Conservation (phyloP, 2,797 vertebrate genomes). For the Scleropages formosus region DNA sequence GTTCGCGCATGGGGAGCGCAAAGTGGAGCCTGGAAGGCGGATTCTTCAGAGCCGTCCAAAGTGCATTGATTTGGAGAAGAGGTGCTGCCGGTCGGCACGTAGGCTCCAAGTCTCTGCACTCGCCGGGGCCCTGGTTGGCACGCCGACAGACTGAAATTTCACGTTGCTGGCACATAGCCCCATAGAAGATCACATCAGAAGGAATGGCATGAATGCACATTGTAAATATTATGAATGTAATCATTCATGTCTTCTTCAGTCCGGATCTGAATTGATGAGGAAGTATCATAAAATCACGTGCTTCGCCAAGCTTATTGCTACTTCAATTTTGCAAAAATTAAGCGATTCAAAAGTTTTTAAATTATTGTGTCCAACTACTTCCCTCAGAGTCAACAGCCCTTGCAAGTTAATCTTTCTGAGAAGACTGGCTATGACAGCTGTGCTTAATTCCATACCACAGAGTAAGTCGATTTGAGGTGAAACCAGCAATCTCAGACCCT, state of each 20-base stretch:
- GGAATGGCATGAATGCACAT: constrained; percentile 40
- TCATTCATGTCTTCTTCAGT: constrained; percentile 41
- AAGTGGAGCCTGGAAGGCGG: constrained; percentile 50
- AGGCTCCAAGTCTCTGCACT: constrained; percentile 39
- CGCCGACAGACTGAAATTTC: constrained; percentile 52
- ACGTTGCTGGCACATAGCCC: constrained; percentile 43
- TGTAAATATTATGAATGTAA: constrained; percentile 45
- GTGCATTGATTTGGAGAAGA: constrained; percentile 56
- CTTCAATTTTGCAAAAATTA: constrained; percentile 43
- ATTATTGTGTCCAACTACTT: constrained; percentile 68
- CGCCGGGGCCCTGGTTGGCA: constrained; percentile 41
- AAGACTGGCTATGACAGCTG: constrained; percentile 61
- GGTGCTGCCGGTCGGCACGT: constrained; percentile 65
- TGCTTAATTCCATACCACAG: constrained; percentile 65
- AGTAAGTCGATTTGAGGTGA: constrained; percentile 60
- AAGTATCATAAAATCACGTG: constrained; percentile 26
- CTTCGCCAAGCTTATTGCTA: constrained; percentile 41
- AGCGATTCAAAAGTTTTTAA: constrained; percentile 47
- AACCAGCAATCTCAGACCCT: constrained; percentile 59
- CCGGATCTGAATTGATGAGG: constrained; percentile 35
- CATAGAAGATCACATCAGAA: constrained; percentile 44
- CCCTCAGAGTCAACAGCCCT: constrained; percentile 61
- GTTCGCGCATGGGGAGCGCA: constrained; percentile 36
- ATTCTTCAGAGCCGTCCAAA: constrained; percentile 57
- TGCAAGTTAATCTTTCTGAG: constrained; percentile 64